Base-by-base conservation (phyloP, 2,797 vertebrate species). In the Rhinophrynus dorsalis region DNA sequence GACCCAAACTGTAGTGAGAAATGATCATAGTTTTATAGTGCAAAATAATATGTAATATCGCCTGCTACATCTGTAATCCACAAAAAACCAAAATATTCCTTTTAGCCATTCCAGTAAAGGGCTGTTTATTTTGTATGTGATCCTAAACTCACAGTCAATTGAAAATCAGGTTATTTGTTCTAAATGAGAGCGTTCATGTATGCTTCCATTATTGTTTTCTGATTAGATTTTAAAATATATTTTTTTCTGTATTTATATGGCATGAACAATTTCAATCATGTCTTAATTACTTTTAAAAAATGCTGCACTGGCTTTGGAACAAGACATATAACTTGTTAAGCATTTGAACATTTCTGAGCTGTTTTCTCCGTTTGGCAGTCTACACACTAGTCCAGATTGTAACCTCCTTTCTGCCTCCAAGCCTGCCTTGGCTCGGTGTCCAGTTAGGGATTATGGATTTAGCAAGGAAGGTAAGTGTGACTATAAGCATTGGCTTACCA, bases 401-500 rank as follows among this genome's bases (percentile, higher is more conserved):
- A 97, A 97, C 95, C 95, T 95, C 92, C 94, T 98, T 96, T 95
- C 93, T 96, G 94, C 92, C 94, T 98, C 94, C 95, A 96, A 98
- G 96, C 92, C 96, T 95, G 96, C 93, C 95, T 99, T 98, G 96
- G 97, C 97, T 96, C 93, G 93, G 93, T 93, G 93, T 95, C 94
- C 95, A 93, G 93, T 86, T 94, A 95, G 95, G 97, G 96, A 98
- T 99, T 98, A 97, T 96, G 96, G 97, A 96, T 98, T 98, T 99
- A 98, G 94, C 93, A 95, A 94, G 94, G 95, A 99, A 99, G 96
- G 97, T 99, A 99, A 99, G 97, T 99, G 97, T 98, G 95, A 98
- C 96, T 98, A 97, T 94, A 95, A 98, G 96, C 96, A 95, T 96
- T 98, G 96, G 96, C 96, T 97, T 86, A 85, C 97, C 96, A 99